Evolutionary conservation across 64 coral and sea anemone species (phyloP).

Genomic region (Stichodactyla mertensii): DNA sequence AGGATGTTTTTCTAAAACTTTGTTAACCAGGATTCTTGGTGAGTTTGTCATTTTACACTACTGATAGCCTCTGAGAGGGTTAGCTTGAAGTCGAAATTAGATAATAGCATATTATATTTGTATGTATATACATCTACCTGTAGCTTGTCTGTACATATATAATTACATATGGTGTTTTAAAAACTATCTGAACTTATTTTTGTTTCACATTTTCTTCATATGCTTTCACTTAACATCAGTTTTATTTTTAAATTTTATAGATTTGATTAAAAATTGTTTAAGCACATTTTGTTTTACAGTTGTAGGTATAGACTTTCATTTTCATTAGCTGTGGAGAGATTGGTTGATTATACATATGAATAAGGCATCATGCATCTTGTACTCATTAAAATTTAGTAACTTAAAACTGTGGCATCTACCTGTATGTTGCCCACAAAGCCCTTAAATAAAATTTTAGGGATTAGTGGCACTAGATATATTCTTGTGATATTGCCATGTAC

Average conservation of each 20-base stretch:
- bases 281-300: neutral
- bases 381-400: constrained; percentile 1
- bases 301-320: neutral
- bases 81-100: too few relatives aligned
- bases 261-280: neutral
- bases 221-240: too few relatives aligned
- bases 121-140: neutral
- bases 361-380: neutral
- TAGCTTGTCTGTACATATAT: neutral
- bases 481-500: too few relatives aligned
- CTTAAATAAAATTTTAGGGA: neutral
- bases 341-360: neutral
- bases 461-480: too few relatives aligned
- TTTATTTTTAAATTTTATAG: too few relatives aligned
- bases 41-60: too few relatives aligned
- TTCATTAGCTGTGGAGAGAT: neutral
- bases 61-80: too few relatives aligned
- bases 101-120: neutral
- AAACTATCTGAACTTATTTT: neutral
- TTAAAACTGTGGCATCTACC: neutral
- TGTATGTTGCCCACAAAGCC: neutral
- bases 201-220: neutral
- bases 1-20: too few relatives aligned
- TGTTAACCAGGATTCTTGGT: too few relatives aligned
- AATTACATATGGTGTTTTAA: neutral